Evolutionary conservation across 2,888 invertebrate species (phyloP), one percentile per base, ranked within the genome.

Genomic region (Cryptops parisi): DNA sequence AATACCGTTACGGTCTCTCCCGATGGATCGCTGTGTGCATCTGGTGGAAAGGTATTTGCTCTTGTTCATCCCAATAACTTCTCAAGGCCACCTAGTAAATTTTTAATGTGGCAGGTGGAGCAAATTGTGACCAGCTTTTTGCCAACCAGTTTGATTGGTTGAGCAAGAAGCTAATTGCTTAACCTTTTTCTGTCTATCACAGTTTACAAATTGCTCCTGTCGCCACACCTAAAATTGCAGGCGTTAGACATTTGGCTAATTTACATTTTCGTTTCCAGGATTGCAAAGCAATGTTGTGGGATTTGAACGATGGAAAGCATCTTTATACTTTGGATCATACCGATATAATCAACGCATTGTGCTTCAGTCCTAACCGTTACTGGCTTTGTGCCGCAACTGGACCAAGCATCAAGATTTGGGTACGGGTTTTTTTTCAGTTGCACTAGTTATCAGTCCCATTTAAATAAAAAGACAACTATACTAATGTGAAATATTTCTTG

Each of bases 341-440:
- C 72, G 96, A 96, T 69, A 88, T 89, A 70, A 97, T 98, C 74
- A 96, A 94, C 64, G 88, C 97, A 3, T 76, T 98, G 64, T 91
- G 93, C 80, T 98, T 99, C 83, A 94, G 94, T 59, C 98, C 98
- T 58, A 98, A 98, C 76, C 82, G 96, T 57, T 98, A 98, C 69
- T 98, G 98, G 98, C 79, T 99, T 60, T 98, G 98, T 72, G 98
- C 96, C 67, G 98, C 98, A 22, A 96, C 89, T 65, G 97, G 97
- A 64, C 89, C 94, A 59, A 85, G 86, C 63, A 96, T 98, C 70
- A 96, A 94, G 75, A 97, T 98, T 70, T 98, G 97, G 97, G 83
- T 83, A 75, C 57, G 67, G 63, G 15, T 45, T 12, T 2, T 19
- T 21, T 2, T 4, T 19, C 17, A 44, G 21, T 21, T 6, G 21